Evolutionary conservation across 2,113 vertebrate species (phyloP), one percentile per base, ranked within the genome.

Genomic region (Piaya cayana): DNA sequence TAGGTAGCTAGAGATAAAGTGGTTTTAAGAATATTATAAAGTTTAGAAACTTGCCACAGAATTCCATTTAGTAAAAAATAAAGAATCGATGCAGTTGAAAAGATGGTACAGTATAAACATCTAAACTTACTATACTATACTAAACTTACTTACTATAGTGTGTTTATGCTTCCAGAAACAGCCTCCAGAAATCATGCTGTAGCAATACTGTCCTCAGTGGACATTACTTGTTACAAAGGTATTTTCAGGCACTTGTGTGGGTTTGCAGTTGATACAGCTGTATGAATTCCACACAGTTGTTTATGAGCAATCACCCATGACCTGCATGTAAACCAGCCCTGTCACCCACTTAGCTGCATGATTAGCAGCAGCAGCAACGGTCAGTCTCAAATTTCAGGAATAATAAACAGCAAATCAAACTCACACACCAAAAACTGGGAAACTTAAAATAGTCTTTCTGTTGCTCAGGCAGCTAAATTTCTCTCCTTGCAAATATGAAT

Each of bases 381-480:
- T 59, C 45, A 50, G 42, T 56, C 68, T 93, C 82, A 83, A 59
- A 90, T 92, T 92, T 92, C 85, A 77, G 25, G 37, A 74, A 50
- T 74, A 88, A 84, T 78, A 69, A 92, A 69, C 45, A 90, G 39
- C n/a, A 82, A 85, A 53, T 92, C 67, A 29, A 88, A 82, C 65
- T 88, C 90, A 76, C 63, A 93, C 71, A 32, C 26, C 83, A 82
- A 94, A 95, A 95, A 93, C 37, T 76, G 87, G 67, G 71, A n/a
- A 91, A 94, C 94, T 91, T 82, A 82, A 95, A 96, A 93, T 78
- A 88, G 63, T 67, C 59, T 95, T 91, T 80, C 68, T 80, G 76
- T 70, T 94, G 55, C 92, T 93, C 90, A 83, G 85, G 92, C 82
- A 88, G 86, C 68, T 94, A 34, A 88, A 93, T 92, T 96, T 88